Conservation (phyloP, 2,113 vertebrate genomes). For the Brienomyrus longianalis region DNA sequence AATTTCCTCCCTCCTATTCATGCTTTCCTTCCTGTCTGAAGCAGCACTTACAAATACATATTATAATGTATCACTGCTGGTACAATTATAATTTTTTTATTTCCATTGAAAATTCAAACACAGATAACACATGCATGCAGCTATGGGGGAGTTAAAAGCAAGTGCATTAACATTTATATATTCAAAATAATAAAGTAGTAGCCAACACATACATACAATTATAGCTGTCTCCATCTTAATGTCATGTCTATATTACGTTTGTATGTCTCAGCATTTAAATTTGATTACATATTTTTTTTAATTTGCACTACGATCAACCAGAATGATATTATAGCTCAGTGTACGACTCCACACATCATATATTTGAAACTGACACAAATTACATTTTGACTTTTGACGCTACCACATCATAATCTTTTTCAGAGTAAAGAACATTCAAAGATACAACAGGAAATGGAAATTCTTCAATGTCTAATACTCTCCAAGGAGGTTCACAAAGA, state of each 20-base stretch:
- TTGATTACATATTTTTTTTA: neutral
- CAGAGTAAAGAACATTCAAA: neutral
- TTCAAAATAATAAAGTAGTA: neutral
- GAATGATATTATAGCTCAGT: neutral
- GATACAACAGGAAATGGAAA: neutral
- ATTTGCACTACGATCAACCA: neutral
- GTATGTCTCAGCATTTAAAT: neutral
- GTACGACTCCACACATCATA: neutral
- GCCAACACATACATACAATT: neutral
- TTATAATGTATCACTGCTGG: neutral
- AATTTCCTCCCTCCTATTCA: neutral
- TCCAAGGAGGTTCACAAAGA: neutral
- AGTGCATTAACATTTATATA: neutral
- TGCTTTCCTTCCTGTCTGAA: neutral
- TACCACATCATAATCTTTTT: neutral
- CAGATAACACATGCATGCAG: neutral
- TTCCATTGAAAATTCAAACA: neutral
- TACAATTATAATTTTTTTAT: neutral
- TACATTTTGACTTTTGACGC: neutral
- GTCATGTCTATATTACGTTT: neutral
- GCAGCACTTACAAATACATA: neutral
- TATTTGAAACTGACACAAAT: neutral
- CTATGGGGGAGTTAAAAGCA: neutral
- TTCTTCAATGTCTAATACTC: neutral
- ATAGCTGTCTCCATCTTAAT: neutral